A percentile compares a stretch with the other conserved stretches of the same genome.
Conservation (phyloP, 2,113 vertebrate genomes). For the Mixornis gularis region DNA sequence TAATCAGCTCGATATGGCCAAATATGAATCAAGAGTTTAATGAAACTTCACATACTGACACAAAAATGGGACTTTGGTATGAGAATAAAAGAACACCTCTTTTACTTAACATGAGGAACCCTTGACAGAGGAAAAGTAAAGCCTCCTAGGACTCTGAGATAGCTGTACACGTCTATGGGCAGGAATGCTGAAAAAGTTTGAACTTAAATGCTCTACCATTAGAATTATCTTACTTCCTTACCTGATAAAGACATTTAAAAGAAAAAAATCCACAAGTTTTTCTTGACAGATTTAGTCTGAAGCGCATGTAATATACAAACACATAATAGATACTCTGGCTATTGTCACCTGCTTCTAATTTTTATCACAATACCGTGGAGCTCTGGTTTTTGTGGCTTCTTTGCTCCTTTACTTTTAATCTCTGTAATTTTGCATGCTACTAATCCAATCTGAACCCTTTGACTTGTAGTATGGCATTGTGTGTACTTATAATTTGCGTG, state of each 20-base stretch:
- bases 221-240: neutral
- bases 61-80: neutral
- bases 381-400: neutral
- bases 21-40: neutral
- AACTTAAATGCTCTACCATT: neutral
- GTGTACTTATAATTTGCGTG: neutral
- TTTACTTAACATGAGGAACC: neutral
- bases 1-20: neutral
- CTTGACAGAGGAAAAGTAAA: neutral
- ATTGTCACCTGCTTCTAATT: neutral
- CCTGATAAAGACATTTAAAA: neutral
- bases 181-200: neutral
- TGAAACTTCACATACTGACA: neutral
- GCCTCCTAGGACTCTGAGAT: neutral
- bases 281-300: neutral
- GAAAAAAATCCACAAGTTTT: neutral
- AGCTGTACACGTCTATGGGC: neutral
- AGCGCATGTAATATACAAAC: neutral
- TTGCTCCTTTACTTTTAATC: neutral
- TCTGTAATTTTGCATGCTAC: neutral
- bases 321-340: neutral
- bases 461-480: neutral
- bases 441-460: neutral
- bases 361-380: neutral
- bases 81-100: neutral